Evolutionary conservation across 2,888 invertebrate species (phyloP), one percentile per base, ranked within the genome.

Genomic region (Blastobasis lacticolella): DNA sequence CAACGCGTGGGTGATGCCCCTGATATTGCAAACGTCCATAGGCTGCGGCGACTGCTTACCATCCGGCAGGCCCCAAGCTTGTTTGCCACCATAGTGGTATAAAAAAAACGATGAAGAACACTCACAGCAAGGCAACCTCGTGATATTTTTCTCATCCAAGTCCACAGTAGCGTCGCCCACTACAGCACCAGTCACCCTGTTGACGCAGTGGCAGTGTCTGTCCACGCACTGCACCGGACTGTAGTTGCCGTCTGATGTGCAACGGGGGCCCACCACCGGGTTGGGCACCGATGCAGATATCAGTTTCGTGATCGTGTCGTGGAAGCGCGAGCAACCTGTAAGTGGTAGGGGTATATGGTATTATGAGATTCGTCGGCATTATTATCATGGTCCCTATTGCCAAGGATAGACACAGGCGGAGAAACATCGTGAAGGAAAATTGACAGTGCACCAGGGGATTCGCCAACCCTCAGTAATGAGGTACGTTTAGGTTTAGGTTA

Each of bases 211-310:
- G 64, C 94, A 93, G 5, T 59, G 71, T 38, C 86, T 87, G 3
- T 77, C 81, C 4, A 91, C 75, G 62, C 94, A 94, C 62, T 94
- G 94, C 6, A 94, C 70, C 0, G 90, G 83, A 71, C 93, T 91
- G 73, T 90, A 94, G 62, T 91, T 90, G 0, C 94, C 94, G 61
- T 92, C 91, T 0, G 90, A 69, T 0, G 90, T 80, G 66, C 94
- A 94, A 5, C 92, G 87, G 4, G 91, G 89, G 1, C 85, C 80
- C 0, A 75, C 58, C 0, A 84, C 74, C 0, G 87, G 87, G 9
- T 66, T 72, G 0, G 71, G 69, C 2, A 89, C 68, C 5, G 80
- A 73, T 1, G 70, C 62, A 0, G 78, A 67, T 42, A 91, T 74
- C 8, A 77, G 62, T 3, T 77, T 72, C 37, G 66, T 65, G 1